Conservation (phyloP, 2,797 vertebrate species). For the Galagoides demidoff region DNA sequence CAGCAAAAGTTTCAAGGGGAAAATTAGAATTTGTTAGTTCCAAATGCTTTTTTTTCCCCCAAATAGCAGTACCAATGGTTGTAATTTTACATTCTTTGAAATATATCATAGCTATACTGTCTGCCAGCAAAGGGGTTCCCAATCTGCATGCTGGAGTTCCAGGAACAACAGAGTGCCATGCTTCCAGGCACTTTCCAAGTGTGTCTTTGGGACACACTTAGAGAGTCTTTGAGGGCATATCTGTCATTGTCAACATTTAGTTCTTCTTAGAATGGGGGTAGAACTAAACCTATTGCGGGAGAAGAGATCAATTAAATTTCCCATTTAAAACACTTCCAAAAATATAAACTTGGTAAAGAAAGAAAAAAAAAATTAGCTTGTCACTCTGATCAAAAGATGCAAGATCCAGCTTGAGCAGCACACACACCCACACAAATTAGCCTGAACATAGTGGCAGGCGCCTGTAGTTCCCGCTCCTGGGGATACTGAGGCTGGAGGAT, state of each 20-base stretch:
- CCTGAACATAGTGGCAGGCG: background rate
- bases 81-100: background rate
- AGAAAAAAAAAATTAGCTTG: background rate
- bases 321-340: background rate
- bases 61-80: background rate
- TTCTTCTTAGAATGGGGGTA: background rate
- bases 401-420: background rate
- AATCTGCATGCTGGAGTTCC: background rate
- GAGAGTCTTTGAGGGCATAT: background rate
- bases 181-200: too few species aligned
- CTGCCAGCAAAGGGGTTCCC: background rate
- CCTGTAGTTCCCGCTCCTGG: background rate
- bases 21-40: conserved; percentile 12
- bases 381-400: background rate
- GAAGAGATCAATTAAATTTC: background rate
- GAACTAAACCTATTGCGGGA: background rate
- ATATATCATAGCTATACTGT: background rate
- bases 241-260: background rate
- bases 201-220: too few species aligned
- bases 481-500: background rate
- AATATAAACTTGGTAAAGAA: background rate
- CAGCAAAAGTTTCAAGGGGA: background rate
- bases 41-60: background rate
- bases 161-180: background rate
- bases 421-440: background rate